phyloP scores from a whole-genome alignment of 2,113 vertebrate genomes.

The Amphilophus citrinellus region DNA sequence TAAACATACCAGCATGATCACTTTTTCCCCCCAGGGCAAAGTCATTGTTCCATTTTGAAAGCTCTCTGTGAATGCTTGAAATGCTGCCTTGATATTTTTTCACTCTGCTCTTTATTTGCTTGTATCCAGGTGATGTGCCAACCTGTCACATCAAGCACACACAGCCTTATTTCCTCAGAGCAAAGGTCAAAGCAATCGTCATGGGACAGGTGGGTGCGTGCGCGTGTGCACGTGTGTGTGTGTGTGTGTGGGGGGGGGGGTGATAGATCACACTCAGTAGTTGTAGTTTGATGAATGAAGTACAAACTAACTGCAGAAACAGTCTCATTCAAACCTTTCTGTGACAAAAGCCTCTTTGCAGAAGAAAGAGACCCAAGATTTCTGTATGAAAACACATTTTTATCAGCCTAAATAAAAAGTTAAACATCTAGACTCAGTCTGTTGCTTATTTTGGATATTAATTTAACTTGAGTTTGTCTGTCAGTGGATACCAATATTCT shows the following conservation, averaged over 20 bases:
- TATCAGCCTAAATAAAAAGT: not conserved
- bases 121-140: conserved; percentile 80
- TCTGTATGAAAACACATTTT: not conserved
- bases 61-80: conserved; percentile 80
- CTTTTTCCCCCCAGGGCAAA: conserved; percentile 78
- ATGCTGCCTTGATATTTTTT: conserved; percentile 78
- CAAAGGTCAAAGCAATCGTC: conserved; percentile 76
- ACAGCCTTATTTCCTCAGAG: conserved; percentile 74
- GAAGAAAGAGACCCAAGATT: not conserved
- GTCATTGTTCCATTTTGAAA: conserved; percentile 82
- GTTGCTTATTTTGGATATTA: not conserved
- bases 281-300: conserved; percentile 42
- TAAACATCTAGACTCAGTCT: not conserved
- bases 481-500: not conserved
- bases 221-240: not conserved
- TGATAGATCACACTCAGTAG: conserved; percentile 28
- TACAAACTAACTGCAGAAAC: conserved; percentile 31
- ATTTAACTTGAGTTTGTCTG: not conserved
- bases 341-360: not conserved
- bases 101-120: conserved; percentile 73
- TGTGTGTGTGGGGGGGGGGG: not conserved
- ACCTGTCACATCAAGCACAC: conserved; percentile 77
- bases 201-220: conserved; percentile 42
- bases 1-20: conserved; percentile 87
- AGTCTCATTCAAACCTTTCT: not conserved